Evolutionary conservation across 2,888 invertebrate species (phyloP).

Genomic region (Nemapogon koenigi): DNA sequence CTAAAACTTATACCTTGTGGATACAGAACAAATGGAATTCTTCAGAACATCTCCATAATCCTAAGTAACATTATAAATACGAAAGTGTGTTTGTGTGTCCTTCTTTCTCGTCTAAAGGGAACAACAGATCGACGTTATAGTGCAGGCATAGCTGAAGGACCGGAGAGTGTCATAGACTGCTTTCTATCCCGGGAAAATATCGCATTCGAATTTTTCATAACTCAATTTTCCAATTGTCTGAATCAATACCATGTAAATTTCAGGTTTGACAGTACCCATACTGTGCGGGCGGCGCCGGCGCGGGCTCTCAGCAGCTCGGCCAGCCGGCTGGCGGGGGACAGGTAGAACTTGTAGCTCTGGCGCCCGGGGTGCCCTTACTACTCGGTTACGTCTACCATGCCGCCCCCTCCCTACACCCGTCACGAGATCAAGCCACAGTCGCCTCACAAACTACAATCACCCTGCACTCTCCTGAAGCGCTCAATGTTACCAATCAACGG

Average conservation of each 20-base stretch:
- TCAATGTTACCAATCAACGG: constrained; percentile 22
- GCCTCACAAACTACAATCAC: constrained; percentile 53
- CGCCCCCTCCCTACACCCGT: constrained; percentile 15
- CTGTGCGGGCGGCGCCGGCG: constrained; percentile 23
- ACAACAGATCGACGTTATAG: too few species aligned
- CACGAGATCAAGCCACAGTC: constrained; percentile 26
- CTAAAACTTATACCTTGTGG: too few species aligned
- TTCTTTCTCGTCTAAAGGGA: too few species aligned
- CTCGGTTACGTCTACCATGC: constrained; percentile 46
- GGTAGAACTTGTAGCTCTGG: constrained; percentile 43
- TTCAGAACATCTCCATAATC: too few species aligned
- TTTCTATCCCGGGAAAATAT: too few species aligned
- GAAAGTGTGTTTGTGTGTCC: too few species aligned
- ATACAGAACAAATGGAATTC: too few species aligned
- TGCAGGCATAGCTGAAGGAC: too few species aligned
- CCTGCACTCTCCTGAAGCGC: constrained; percentile 32
- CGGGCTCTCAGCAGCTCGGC: constrained; percentile 10
- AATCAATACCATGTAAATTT: constrained; percentile 19
- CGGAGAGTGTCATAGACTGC: too few species aligned
- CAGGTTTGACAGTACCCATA: constrained; percentile 50
- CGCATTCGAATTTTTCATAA: too few species aligned
- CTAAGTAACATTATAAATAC: too few species aligned
- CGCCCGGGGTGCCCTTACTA: constrained; percentile 45
- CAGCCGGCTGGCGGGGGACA: constrained; percentile 11
- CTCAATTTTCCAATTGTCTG: too few species aligned